phyloP scores from a whole-genome alignment of 2,797 vertebrate species.

The Hippopotamyrus pictus region DNA sequence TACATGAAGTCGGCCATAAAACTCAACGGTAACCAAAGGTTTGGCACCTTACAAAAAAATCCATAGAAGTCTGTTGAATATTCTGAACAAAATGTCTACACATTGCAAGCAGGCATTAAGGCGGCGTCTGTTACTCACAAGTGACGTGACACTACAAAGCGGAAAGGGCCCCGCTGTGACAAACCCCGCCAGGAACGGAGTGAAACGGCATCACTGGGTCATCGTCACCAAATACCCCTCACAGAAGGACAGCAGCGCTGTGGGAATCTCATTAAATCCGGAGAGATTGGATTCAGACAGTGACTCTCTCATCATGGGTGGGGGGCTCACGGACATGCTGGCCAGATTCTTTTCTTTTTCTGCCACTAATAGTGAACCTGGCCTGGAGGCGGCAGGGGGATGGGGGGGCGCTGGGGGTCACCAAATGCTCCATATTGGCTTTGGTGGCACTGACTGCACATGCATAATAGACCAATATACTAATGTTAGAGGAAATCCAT shows the following conservation, averaged over 20 bases:
- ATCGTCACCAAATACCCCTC: neutral
- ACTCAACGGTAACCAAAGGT: neutral
- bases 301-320: neutral
- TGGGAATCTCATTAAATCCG: neutral
- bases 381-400: neutral
- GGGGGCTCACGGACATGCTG: neutral
- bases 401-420: neutral
- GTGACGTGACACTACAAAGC: neutral
- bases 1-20: neutral
- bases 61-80: neutral
- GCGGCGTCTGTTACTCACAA: neutral
- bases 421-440: neutral
- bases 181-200: neutral
- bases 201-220: neutral
- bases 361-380: neutral
- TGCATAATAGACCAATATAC: neutral
- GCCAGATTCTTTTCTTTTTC: neutral
- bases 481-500: neutral
- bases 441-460: neutral
- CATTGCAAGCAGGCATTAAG: neutral
- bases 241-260: neutral
- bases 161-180: neutral
- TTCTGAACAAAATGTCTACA: neutral
- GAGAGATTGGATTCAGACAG: conserved; percentile 11
- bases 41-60: neutral